Evolutionary conservation across 2,888 invertebrate species (phyloP).

Genomic region (Marasmarcha lunaedactyla): DNA sequence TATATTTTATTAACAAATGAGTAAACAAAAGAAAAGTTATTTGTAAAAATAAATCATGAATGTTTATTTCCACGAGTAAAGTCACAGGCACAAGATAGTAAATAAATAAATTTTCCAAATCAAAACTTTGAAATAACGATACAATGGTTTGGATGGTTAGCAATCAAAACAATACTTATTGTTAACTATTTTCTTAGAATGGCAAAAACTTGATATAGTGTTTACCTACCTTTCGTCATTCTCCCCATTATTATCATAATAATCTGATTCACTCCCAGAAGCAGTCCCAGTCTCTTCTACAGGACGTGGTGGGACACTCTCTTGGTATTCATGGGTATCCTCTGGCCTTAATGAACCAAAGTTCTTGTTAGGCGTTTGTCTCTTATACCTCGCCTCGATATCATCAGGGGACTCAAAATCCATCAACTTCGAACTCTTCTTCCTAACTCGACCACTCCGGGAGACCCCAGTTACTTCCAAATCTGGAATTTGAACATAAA

Average conservation of each 20-base stretch:
- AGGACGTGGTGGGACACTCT: constrained; percentile 26
- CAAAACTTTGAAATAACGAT: no score
- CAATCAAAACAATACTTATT: no score
- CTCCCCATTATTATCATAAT: constrained; percentile 53
- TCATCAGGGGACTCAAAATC: constrained; percentile 95
- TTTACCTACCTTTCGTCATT: constrained; percentile 44
- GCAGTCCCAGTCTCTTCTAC: constrained; percentile 42
- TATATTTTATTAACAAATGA: no score
- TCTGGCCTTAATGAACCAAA: constrained; percentile 30
- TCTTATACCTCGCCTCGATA: constrained; percentile 73
- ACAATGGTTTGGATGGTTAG: no score
- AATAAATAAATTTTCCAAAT: no score
- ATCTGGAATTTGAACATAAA: constrained; percentile 67
- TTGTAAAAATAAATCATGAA: no score
- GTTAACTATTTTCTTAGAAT: no score
- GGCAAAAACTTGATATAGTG: no score
- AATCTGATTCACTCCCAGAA: constrained; percentile 58
- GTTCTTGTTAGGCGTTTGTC: constrained; percentile 45
- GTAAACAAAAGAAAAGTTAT: no score
- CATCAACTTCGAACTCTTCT: constrained; percentile 94
- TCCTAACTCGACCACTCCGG: constrained; percentile 89
- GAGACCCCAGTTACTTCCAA: constrained; percentile 89
- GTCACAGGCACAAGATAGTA: no score
- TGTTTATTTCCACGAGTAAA: no score
- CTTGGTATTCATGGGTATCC: constrained; percentile 31